Evolutionary conservation across 2,888 invertebrate species (phyloP).

Genomic region (Thereva nobilitata): DNA sequence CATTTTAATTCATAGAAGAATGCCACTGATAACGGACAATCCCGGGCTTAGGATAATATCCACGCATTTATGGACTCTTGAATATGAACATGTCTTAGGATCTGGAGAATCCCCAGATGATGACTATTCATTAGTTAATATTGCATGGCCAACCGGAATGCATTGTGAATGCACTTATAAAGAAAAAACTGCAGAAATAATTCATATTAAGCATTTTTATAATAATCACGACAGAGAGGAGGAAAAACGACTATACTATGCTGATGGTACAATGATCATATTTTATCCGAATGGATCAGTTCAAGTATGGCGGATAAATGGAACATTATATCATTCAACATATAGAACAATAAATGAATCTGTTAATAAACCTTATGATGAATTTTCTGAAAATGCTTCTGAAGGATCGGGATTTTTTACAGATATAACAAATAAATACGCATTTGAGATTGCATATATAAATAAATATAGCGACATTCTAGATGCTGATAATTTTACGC

Average conservation of each 20-base stretch:
- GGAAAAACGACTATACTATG: constrained; percentile 27
- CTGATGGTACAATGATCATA: constrained; percentile 28
- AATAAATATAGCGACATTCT: constrained; percentile 1
- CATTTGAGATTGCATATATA: constrained; percentile 27
- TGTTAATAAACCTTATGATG: not conserved
- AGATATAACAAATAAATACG: not conserved
- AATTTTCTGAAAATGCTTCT: not conserved
- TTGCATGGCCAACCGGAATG: no score
- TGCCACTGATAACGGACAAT: no score
- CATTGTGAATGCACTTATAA: no score
- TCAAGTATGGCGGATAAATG: constrained; percentile 22
- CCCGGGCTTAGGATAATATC: no score
- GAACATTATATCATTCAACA: constrained; percentile 28
- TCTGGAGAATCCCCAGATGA: no score
- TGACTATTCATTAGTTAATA: no score
- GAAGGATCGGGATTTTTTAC: not conserved
- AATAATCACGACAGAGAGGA: constrained; percentile 5
- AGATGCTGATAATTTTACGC: constrained; percentile 11
- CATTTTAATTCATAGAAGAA: no score
- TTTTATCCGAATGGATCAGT: constrained; percentile 10
- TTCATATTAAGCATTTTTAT: constrained; percentile 24
- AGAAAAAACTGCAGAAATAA: not conserved
- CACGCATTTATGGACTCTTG: no score
- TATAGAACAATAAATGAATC: no score
- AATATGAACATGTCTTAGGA: no score